Base-by-base conservation (phyloP, 1,140 invertebrate genomes). In the Wiebesia pumilae region DNA sequence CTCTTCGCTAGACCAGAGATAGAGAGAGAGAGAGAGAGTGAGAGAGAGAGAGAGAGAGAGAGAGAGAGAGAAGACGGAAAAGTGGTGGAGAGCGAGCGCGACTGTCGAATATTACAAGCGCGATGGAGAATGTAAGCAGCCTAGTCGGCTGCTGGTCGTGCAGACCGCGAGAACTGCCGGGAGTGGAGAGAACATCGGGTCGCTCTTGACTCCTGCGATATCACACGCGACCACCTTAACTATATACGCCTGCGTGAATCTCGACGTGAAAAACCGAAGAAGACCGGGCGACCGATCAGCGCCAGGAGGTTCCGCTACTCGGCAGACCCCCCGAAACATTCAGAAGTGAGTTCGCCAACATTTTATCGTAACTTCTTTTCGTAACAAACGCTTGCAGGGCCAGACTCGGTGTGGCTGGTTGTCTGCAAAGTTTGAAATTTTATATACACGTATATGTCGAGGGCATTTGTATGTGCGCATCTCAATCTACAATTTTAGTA, bases 21-120 rank as follows among this genome's bases (percentile, higher is more conserved):
- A 54, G n/a, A n/a, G 21, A 33, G 19, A 27, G 30, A 16, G 58
- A 21, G 30, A 47, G 58, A 43, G 54, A 30, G 33, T 3, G 38
- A 38, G 43, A 33, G 58, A 69, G 62, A 83, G 81, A 51, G 43
- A 77, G 40, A 73, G 77, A 58, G 83, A 30, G 77, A 81, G 77
- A 10, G 77, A 62, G 43, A 27, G 87, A 91, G 38, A 21, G 16
- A 54, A 16, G 43, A 27, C 33, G 78, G 51, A 24, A 35, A 90
- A 88, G 92, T 91, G 92, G 92, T 92, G 91, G 92, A 91, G 88
- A 47, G 38, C 27, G 40, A 30, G 84, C 19, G 62, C 77, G 65
- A 88, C 90, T 92, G 91, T 93, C 91, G 93, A 93, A 93, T 93
- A 93, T 93, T 93, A 92, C 89, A 90, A 90, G 89, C 88, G 89